Evolutionary conservation across 2,888 invertebrate species (phyloP).

Genomic region (Isoperla grammatica): DNA sequence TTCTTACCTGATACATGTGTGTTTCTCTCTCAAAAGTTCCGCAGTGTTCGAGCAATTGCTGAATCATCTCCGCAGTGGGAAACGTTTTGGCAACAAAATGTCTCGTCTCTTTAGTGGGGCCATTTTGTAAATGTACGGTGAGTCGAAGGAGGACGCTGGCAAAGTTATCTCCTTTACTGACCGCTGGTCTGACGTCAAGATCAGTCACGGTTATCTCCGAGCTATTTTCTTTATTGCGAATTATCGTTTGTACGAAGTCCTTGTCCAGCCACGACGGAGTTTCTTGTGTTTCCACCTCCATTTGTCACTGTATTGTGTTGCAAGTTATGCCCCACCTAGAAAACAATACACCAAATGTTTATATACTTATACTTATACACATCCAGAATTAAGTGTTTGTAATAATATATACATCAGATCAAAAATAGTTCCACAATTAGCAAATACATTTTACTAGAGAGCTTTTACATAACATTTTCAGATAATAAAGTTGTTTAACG

Average conservation of each 20-base stretch:
- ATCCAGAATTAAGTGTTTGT: too few species aligned
- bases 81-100: conserved; percentile 24
- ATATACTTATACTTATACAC: too few species aligned
- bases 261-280: conserved; percentile 9
- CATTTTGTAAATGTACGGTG: neutral
- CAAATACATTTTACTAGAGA: too few species aligned
- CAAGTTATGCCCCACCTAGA: too few species aligned
- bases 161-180: conserved; percentile 21
- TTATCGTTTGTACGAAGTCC: conserved; percentile 4
- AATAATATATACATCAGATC: too few species aligned
- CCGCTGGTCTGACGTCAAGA: conserved; percentile 11
- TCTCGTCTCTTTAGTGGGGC: neutral
- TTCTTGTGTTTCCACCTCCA: neutral
- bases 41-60: conserved; percentile 9
- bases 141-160: conserved; percentile 19
- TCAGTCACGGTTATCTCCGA: neutral
- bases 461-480: too few species aligned
- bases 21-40: conserved; percentile 20
- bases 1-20: conserved; percentile 12
- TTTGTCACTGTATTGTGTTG: too few species aligned
- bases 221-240: conserved; percentile 2
- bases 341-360: too few species aligned
- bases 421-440: too few species aligned
- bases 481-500: too few species aligned
- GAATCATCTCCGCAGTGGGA: conserved; percentile 17